A percentile compares a stretch with the other conserved stretches of the same genome.
phyloP scores from a whole-genome alignment of 2,113 vertebrate genomes.

The Pycnonotus jocosus region DNA sequence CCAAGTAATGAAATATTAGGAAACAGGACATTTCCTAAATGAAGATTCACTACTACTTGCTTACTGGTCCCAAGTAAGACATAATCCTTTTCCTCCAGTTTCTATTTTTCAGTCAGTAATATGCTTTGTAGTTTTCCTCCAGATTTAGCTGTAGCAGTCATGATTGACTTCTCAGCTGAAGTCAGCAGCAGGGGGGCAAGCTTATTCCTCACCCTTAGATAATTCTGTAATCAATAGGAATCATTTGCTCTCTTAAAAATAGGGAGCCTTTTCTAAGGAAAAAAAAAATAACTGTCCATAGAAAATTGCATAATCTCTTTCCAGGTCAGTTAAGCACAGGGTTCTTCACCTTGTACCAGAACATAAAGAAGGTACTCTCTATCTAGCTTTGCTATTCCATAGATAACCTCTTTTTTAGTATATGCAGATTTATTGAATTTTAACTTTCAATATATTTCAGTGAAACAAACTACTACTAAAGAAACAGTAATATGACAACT shows the following conservation, averaged over 20 bases:
- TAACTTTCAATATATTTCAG: slow-evolving; percentile 9
- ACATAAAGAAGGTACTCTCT: background rate
- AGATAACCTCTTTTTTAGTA: background rate
- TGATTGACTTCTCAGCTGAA: slow-evolving; percentile 18
- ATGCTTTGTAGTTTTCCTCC: background rate
- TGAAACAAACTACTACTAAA: slow-evolving; percentile 7
- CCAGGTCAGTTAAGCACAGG: slow-evolving; percentile 34
- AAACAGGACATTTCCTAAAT: background rate
- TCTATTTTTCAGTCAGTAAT: background rate
- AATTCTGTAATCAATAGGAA: background rate
- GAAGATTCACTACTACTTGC: background rate
- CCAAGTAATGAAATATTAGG: background rate
- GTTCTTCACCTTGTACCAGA: slow-evolving; percentile 2
- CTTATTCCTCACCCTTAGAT: background rate
- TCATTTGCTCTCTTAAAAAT: background rate
- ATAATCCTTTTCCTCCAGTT: background rate
- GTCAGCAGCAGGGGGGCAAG: background rate
- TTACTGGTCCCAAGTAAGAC: background rate
- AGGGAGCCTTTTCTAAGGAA: background rate
- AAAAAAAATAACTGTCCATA: background rate
- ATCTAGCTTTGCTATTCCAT: background rate
- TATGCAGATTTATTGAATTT: slow-evolving; percentile 27
- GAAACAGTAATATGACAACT: background rate
- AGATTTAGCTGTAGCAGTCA: background rate
- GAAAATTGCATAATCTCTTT: slow-evolving; percentile 41